Evolutionary conservation across 2,113 vertebrate genomes (phyloP).

Genomic region (Garra rufa): DNA sequence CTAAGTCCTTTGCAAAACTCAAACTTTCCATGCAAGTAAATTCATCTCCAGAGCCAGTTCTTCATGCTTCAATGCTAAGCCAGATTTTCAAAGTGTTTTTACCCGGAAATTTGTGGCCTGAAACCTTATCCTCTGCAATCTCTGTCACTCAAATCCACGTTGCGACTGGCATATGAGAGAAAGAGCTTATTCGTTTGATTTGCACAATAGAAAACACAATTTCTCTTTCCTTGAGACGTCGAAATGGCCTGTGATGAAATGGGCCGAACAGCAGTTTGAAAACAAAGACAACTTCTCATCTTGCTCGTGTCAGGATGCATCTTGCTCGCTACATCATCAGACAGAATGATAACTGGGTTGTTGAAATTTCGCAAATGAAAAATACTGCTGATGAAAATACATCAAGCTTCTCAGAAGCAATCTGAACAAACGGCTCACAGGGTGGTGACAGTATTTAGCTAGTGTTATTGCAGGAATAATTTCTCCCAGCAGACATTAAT

Average conservation of each 20-base stretch:
- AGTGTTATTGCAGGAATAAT: background rate
- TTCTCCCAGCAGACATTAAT: constrained; percentile 7
- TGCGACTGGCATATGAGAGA: constrained; percentile 70
- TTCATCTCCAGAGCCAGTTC: constrained; percentile 66
- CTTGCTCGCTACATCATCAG: constrained; percentile 36
- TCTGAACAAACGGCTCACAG: background rate
- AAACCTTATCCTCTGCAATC: constrained; percentile 80
- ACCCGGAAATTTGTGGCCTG: constrained; percentile 72
- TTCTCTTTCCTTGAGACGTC: constrained; percentile 48
- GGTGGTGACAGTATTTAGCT: constrained; percentile 11
- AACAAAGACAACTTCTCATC: constrained; percentile 62
- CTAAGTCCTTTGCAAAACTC: constrained; percentile 49
- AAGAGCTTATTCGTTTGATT: constrained; percentile 70
- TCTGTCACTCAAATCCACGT: constrained; percentile 76
- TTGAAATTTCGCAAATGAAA: constrained; percentile 37
- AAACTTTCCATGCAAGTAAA: constrained; percentile 69
- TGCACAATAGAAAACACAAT: constrained; percentile 66
- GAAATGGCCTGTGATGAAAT: constrained; percentile 64
- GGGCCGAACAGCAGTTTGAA: constrained; percentile 60
- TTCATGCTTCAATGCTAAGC: constrained; percentile 79
- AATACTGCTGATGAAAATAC: constrained; percentile 36
- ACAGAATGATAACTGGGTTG: constrained; percentile 32
- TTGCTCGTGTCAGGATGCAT: constrained; percentile 57
- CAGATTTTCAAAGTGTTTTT: constrained; percentile 76
- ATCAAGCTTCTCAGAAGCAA: constrained; percentile 14